Evolutionary conservation across 2,113 vertebrate species (phyloP), one percentile per base, ranked within the genome.

Genomic region (Aramus guarauna): DNA sequence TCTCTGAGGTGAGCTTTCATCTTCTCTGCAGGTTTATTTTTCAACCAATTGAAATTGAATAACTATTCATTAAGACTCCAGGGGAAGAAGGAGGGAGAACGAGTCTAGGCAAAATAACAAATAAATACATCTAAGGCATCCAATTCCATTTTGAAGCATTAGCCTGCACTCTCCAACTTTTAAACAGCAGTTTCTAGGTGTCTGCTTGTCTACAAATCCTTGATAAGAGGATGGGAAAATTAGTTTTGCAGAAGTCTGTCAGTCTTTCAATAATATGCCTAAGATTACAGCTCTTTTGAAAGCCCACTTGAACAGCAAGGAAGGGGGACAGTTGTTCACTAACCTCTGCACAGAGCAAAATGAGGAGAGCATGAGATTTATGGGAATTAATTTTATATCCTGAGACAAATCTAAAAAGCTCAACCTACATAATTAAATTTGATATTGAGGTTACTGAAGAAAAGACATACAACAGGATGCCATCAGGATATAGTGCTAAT

Each of bases 211-310:
- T 95, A 95, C 72, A 92, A 95, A 96, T 90, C 89, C 92, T 96
- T 95, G 96, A 97, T 95, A 97, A 98, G 81, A 88, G 63, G 84
- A 96, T 74, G n/a, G 71, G 48, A 92, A 97, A 97, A 97, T 97
- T 94, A 97, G 93, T 96, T 98, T 97, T 96, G 69, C 80, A 56
- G 91, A 97, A 96, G 77, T 95, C 88, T 94, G 85, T 89, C 73
- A 94, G 80, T 98, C 68, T 94, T 93, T 85, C 86, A 80, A 36
- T 94, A 93, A 96, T 92, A 92, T 88, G 41, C 52, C 34, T 89
- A 88, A 94, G 72, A 91, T 59, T 79, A 71, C 67, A 85, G 62
- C 67, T 87, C 63, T 88, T 94, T 81, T 53, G 66, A 93, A 97
- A 94, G 53, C 45, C 64, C 39, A 47, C 69, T 93, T 71, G 67